phyloP scores from a whole-genome alignment of 1,140 invertebrate species.

The Drosophila willistoni region DNA sequence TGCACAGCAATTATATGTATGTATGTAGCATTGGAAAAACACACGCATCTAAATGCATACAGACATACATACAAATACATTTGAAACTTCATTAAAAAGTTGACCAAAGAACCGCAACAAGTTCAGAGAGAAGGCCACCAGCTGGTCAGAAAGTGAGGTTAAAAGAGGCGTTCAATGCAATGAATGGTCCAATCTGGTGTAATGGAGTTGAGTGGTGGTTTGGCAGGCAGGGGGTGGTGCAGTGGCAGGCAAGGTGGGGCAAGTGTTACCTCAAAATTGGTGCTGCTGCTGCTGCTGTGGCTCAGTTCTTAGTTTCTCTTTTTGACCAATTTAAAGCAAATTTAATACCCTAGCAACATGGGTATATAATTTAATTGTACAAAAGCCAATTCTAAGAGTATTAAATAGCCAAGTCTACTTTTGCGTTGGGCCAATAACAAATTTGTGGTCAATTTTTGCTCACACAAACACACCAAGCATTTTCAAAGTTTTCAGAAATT shows the following conservation, averaged over 20 bases:
- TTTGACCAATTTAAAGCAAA: not conserved
- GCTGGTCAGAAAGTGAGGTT: constrained; percentile 1
- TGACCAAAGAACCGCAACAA: constrained; percentile 12
- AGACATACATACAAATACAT: not conserved
- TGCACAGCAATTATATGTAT: not conserved
- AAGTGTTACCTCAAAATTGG: not conserved
- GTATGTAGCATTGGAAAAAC: not conserved
- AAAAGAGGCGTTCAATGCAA: not conserved
- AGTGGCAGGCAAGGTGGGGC: not conserved
- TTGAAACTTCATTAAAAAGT: constrained; percentile 10
- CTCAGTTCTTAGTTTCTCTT: not conserved
- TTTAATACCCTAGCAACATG: not conserved
- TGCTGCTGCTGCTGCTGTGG: not conserved
- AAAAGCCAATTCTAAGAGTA: too few relatives aligned
- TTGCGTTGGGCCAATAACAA: too few relatives aligned
- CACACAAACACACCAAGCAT: too few relatives aligned
- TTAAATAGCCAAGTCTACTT: too few relatives aligned
- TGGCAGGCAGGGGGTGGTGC: not conserved
- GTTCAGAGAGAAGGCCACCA: constrained; percentile 13
- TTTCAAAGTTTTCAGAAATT: too few relatives aligned
- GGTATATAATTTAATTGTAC: too few relatives aligned
- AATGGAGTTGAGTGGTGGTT: not conserved
- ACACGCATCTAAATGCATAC: not conserved
- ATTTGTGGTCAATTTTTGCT: too few relatives aligned
- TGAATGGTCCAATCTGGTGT: not conserved